Percentiles rank a stretch among this genome's conserved stretches.
These are phyloP conservation scores for Tachina lurida DNA, from an alignment of 2,888 invertebrate species.

Conservation along the genomic window DNA sequence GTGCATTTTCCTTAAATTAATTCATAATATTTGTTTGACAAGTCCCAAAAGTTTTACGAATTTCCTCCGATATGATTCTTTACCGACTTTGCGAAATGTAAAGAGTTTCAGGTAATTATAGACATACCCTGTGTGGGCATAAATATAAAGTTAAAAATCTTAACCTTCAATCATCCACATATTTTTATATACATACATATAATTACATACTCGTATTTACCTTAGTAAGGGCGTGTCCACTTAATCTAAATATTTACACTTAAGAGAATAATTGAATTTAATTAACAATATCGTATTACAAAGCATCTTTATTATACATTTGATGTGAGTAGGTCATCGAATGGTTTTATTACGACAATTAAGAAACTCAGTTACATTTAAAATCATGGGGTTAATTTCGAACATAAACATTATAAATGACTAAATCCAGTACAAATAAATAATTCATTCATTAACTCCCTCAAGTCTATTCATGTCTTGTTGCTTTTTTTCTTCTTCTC, in stretches of 20 bases:
- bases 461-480: conserved; percentile 20
- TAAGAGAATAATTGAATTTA: conserved; percentile 36
- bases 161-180: not conserved
- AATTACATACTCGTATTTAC: not conserved
- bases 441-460: conserved; percentile 32
- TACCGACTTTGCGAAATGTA: no score
- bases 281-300: conserved; percentile 46
- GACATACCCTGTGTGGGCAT: no score
- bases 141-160: no score
- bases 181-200: not conserved
- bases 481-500: not conserved
- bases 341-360: conserved; percentile 49
- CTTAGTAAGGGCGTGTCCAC: conserved; percentile 5
- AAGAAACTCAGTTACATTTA: conserved; percentile 44
- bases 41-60: no score
- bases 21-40: no score
- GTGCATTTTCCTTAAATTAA: no score
- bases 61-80: no score
- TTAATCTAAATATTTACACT: conserved; percentile 38
- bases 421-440: conserved; percentile 7
- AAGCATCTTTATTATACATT: conserved; percentile 25
- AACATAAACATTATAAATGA: conserved; percentile 51
- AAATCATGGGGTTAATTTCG: conserved; percentile 58
- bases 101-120: no score
- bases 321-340: conserved; percentile 29